phyloP scores from a whole-genome alignment of 1,140 invertebrate species.

The Apis dorsata region DNA sequence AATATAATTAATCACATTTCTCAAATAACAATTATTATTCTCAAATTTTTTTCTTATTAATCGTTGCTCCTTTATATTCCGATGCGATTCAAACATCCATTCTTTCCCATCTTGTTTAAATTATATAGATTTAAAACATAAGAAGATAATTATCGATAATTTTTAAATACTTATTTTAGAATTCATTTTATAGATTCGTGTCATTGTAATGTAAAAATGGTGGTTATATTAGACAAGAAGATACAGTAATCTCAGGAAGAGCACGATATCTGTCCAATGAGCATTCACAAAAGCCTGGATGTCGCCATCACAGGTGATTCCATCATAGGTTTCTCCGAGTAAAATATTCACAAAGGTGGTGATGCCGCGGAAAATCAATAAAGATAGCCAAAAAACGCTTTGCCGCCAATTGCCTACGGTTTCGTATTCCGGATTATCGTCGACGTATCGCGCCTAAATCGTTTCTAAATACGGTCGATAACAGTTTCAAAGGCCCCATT shows the following conservation, averaged over 20 bases:
- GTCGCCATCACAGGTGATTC: constrained; percentile 32
- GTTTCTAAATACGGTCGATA: constrained; percentile 15
- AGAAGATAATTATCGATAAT: no score
- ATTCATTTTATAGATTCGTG: no score
- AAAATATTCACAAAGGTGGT: constrained; percentile 49
- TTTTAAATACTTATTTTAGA: no score
- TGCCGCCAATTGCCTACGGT: constrained; percentile 22
- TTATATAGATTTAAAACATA: no score
- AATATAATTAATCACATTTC: no score
- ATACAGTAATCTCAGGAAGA: no score
- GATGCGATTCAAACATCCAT: no score
- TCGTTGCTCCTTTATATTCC: no score
- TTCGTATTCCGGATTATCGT: constrained; percentile 38
- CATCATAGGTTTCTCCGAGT: constrained; percentile 21
- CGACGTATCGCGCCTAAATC: constrained; percentile 14
- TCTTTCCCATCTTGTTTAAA: no score
- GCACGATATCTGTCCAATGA: not conserved
- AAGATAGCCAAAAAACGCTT: constrained; percentile 43
- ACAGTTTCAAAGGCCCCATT: constrained; percentile 20
- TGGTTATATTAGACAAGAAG: not conserved
- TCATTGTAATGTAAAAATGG: no score
- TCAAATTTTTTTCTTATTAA: no score
- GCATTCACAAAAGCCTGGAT: constrained; percentile 46
- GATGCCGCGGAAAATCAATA: constrained; percentile 31
- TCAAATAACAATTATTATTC: no score